These are phyloP conservation scores for Oryzias melastigma DNA, from an alignment of 2,113 vertebrate genomes.

Conservation along the genomic window DNA sequence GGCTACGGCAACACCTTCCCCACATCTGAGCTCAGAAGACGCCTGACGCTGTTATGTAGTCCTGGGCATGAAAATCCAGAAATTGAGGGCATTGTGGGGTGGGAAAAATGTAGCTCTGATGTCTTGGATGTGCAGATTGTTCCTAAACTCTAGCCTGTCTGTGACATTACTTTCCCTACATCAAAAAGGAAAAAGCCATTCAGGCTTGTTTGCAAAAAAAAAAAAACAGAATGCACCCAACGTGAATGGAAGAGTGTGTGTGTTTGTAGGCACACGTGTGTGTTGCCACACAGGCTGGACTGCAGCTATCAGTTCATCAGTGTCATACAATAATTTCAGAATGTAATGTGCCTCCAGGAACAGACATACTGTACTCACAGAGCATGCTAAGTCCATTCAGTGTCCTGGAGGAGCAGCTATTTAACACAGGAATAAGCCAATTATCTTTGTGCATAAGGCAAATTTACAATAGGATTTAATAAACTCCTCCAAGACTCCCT, in stretches of 20 bases:
- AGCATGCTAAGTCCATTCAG: constrained; percentile 63
- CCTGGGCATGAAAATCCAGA: constrained; percentile 38
- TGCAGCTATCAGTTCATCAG: constrained; percentile 68
- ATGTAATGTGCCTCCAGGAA: constrained; percentile 68
- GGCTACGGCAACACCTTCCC: constrained; percentile 52
- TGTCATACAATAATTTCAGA: constrained; percentile 71
- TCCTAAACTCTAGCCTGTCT: constrained; percentile 21
- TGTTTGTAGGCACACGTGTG: constrained; percentile 27
- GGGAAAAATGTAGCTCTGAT: constrained; percentile 24
- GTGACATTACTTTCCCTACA: constrained; percentile 24
- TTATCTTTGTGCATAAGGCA: constrained; percentile 70
- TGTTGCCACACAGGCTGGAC: constrained; percentile 26
- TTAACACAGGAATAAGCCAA: constrained; percentile 78
- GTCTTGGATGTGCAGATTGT: constrained; percentile 39
- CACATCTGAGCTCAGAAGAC: constrained; percentile 40
- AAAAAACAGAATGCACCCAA: too few relatives aligned
- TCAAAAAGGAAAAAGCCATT: constrained; percentile 14
- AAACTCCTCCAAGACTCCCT: constrained; percentile 59
- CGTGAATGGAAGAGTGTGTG: constrained; percentile 16
- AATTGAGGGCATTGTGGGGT: constrained; percentile 28
- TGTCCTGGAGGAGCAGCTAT: constrained; percentile 70
- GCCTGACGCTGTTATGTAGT: constrained; percentile 36
- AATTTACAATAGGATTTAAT: constrained; percentile 71
- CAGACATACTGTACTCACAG: constrained; percentile 61
- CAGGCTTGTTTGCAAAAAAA: constrained; percentile 9